These are phyloP conservation scores for Haliclona indistincta DNA, from an alignment of 37 sponge, comb jelly and placozoan species.

Conservation along the genomic window DNA sequence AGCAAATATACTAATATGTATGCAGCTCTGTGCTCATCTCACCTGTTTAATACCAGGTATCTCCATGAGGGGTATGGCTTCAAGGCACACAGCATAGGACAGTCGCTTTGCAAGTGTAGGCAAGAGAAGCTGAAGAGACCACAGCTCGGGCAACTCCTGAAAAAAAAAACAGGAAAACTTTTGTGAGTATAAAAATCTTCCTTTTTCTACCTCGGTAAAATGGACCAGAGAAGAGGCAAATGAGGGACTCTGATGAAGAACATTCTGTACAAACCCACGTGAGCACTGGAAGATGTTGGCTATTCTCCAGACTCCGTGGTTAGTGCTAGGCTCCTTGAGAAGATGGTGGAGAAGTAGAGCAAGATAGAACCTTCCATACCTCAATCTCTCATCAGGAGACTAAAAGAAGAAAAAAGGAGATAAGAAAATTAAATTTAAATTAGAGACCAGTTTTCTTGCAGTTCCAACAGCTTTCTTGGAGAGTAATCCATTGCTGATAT, in stretches of 20 bases:
- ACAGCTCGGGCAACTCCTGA: conserved; percentile 82
- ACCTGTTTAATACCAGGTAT: conserved; percentile 90
- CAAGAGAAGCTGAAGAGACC: conserved; percentile 77
- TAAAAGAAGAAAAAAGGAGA: background rate
- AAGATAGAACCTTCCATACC: conserved; percentile 75
- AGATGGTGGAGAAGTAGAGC: conserved; percentile 66
- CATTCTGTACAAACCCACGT: conserved; percentile 78
- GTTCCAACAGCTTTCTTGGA: conserved; percentile 63
- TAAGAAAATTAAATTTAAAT: background rate
- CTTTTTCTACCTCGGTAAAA: conserved; percentile 68
- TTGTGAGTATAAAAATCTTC: background rate
- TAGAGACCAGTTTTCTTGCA: conserved; percentile 51
- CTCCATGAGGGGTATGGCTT: conserved; percentile 85
- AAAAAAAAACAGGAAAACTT: background rate
- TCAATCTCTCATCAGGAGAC: conserved; percentile 11
- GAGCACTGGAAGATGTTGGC: conserved; percentile 77
- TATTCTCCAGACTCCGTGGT: conserved; percentile 68
- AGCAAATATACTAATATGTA: too few species aligned
- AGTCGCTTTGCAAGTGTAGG: conserved; percentile 72
- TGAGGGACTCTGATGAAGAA: conserved; percentile 60
- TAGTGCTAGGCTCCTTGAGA: conserved; percentile 27
- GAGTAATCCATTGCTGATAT: conserved; percentile 49
- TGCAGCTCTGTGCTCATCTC: too few species aligned
- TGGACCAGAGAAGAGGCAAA: conserved; percentile 73
- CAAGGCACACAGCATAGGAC: conserved; percentile 55